phyloP scores from a whole-genome alignment of 1,140 invertebrate species.

The Trissolcus basalis region DNA sequence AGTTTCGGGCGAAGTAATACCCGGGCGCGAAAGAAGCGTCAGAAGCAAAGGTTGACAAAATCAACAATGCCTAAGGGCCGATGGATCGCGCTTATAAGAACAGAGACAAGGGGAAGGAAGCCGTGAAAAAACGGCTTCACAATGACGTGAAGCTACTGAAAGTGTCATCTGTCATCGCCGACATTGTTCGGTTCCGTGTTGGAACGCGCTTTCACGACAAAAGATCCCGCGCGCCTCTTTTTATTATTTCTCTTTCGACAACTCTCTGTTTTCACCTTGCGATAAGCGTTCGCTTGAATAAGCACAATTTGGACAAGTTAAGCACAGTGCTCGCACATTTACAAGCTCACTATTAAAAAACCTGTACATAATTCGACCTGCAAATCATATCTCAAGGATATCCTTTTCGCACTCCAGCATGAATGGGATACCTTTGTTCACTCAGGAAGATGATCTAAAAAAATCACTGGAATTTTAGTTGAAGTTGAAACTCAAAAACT shows the following conservation, averaged over 20 bases:
- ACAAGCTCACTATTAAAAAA: slow-evolving; percentile 5
- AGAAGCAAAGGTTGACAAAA: slow-evolving; percentile 56
- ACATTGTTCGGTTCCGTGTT: slow-evolving; percentile 20
- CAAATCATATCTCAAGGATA: no score
- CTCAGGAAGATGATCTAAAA: no score
- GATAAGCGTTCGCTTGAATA: slow-evolving; percentile 40
- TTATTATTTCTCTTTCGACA: slow-evolving; percentile 50
- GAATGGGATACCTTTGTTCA: no score
- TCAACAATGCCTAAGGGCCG: slow-evolving; percentile 67
- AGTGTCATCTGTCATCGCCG: slow-evolving; percentile 64
- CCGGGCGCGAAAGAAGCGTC: slow-evolving; percentile 31
- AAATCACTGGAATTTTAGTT: no score
- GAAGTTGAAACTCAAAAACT: no score
- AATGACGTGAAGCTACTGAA: slow-evolving; percentile 62
- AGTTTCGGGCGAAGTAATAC: slow-evolving; percentile 16
- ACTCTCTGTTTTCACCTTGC: slow-evolving; percentile 31
- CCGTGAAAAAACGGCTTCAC: slow-evolving; percentile 37
- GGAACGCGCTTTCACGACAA: slow-evolving; percentile 41
- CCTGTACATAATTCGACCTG: neutral
- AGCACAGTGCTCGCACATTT: slow-evolving; percentile 36
- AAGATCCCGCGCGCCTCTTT: slow-evolving; percentile 31
- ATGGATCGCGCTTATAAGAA: slow-evolving; percentile 54
- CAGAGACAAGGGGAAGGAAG: slow-evolving; percentile 36
- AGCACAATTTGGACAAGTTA: slow-evolving; percentile 44
- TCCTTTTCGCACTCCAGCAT: no score